These are phyloP conservation scores for Mya arenaria DNA, from an alignment of 1,140 invertebrate genomes.

Conservation along the genomic window DNA sequence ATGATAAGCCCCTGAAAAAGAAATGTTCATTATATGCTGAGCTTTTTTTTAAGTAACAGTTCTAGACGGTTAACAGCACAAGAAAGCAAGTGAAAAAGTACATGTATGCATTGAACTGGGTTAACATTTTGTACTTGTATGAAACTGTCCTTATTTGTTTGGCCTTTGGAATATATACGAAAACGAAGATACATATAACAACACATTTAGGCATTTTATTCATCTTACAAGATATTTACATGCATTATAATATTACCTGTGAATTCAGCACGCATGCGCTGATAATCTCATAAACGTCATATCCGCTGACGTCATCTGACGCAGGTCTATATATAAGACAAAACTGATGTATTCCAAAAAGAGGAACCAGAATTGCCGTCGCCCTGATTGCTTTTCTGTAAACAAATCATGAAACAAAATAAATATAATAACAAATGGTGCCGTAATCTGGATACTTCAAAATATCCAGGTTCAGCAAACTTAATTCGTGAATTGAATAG, in stretches of 20 bases:
- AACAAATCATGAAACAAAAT: constrained; percentile 13
- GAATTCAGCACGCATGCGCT: constrained; percentile 58
- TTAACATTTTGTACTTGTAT: neutral
- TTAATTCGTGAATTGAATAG: neutral
- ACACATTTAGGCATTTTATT: neutral
- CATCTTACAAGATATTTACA: neutral
- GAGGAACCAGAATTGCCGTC: constrained; percentile 90
- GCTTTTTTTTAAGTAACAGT: neutral
- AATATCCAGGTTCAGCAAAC: neutral
- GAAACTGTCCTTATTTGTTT: neutral
- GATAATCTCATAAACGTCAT: constrained; percentile 61
- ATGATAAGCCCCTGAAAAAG: constrained; percentile 31
- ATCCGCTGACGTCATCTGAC: neutral
- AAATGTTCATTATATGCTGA: neutral
- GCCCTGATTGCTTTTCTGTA: constrained; percentile 85
- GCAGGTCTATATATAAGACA: constrained; percentile 89
- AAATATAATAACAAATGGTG: neutral
- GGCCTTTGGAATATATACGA: neutral
- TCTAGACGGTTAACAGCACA: neutral
- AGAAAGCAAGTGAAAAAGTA: neutral
- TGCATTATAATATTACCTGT: constrained; percentile 49
- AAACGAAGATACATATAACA: neutral
- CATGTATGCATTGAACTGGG: neutral
- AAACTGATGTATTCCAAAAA: constrained; percentile 88
- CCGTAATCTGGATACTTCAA: neutral